A percentile compares a stretch with the other conserved stretches of the same genome.
phyloP scores from a whole-genome alignment of 2,888 invertebrate species.

The Muschampia plurimacula region DNA sequence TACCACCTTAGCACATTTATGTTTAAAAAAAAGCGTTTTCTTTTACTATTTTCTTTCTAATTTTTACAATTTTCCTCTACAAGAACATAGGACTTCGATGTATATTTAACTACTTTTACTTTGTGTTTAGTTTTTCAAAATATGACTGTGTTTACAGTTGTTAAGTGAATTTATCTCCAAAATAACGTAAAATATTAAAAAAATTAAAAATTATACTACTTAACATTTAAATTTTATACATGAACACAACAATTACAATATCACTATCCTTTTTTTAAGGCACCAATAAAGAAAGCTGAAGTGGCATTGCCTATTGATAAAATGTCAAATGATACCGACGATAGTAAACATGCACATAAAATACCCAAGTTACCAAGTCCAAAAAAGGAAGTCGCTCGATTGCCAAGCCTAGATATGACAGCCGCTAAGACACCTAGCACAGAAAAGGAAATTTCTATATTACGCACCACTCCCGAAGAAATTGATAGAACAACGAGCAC shows the following conservation, averaged over 20 bases:
- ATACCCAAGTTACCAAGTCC: background rate
- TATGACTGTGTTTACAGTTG: no score
- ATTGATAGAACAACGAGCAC: slow-evolving; percentile 38
- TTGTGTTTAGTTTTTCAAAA: no score
- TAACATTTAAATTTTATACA: background rate
- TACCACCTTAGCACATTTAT: no score
- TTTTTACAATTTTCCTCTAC: no score
- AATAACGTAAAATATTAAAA: no score
- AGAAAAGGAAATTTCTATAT: background rate
- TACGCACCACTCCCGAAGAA: no score
- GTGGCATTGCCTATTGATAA: background rate
- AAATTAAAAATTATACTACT: background rate
- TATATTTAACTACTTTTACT: no score
- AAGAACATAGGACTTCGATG: no score
- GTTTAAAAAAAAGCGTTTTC: no score
- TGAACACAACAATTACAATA: background rate
- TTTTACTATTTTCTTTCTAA: no score
- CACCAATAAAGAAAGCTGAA: slow-evolving; percentile 3
- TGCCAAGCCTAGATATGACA: background rate
- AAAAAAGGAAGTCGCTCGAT: background rate
- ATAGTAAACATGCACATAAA: background rate
- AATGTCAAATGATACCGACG: background rate
- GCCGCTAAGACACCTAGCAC: background rate
- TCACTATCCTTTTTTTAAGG: slow-evolving; percentile 8
- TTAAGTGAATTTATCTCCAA: no score